Percentiles rank a stretch among this genome's conserved stretches.
Evolutionary conservation across 2,113 vertebrate genomes (phyloP).

Genomic region (Platysternon megacephalum): DNA sequence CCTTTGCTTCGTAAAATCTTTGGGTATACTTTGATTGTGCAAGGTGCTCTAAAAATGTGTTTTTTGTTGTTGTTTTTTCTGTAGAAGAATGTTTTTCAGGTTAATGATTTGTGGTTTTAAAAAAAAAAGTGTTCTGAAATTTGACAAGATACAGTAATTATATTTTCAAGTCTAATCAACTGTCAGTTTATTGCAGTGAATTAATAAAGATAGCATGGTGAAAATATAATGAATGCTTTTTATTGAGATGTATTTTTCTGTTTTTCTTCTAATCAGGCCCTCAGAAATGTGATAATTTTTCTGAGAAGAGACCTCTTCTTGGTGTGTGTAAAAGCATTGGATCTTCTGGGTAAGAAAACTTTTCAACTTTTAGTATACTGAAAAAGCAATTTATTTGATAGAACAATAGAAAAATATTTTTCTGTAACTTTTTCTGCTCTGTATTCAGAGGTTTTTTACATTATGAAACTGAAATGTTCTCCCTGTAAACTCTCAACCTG

Average conservation of each 20-base stretch:
- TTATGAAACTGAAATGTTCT: not conserved
- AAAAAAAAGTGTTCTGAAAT: not conserved
- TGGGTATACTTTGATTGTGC: not conserved
- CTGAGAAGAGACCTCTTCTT: constrained; percentile 94
- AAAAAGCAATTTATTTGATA: not conserved
- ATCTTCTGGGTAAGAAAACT: constrained; percentile 92
- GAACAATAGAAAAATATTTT: not conserved
- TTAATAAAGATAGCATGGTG: not conserved
- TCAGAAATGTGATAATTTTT: constrained; percentile 90
- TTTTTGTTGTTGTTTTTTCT: not conserved
- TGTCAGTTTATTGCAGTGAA: not conserved
- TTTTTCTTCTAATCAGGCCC: constrained; percentile 80
- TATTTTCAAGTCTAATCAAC: not conserved
- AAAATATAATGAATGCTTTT: not conserved
- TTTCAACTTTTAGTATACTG: not conserved
- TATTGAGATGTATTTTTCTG: constrained; percentile 40
- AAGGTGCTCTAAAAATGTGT: not conserved
- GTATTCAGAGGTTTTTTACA: not conserved
- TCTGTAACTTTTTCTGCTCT: not conserved
- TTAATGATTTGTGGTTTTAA: not conserved
- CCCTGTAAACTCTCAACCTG: not conserved
- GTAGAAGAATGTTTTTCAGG: not conserved
- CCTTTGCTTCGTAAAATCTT: not conserved
- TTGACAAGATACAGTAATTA: not conserved
- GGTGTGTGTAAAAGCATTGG: constrained; percentile 97